phyloP scores from a whole-genome alignment of 2,888 invertebrate genomes.

The Ophion ventricosus region DNA sequence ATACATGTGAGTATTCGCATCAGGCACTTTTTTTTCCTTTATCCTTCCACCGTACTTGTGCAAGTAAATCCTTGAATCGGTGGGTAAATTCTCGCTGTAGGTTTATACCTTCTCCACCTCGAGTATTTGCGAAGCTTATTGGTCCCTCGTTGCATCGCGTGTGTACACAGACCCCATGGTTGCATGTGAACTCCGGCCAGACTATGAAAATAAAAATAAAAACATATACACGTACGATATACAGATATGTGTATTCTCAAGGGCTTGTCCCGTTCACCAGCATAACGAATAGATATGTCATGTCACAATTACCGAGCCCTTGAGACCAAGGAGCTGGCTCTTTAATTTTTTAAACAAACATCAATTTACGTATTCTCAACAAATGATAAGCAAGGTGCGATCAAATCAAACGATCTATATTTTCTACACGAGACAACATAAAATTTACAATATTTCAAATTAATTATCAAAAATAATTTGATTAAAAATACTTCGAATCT shows the following conservation, averaged over 20 bases:
- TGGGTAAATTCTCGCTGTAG: conserved; percentile 48
- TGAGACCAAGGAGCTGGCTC: conserved; percentile 3
- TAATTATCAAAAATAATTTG: neutral
- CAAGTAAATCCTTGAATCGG: conserved; percentile 59
- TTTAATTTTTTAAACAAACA: neutral
- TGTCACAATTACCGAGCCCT: conserved; percentile 18
- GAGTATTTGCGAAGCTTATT: conserved; percentile 11
- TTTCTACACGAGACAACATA: neutral
- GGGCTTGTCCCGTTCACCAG: conserved; percentile 44
- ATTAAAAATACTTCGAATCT: neutral
- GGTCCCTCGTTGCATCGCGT: conserved; percentile 30
- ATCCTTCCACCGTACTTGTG: conserved; percentile 42
- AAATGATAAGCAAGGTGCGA: neutral
- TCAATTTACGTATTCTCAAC: neutral
- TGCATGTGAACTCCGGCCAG: conserved; percentile 36
- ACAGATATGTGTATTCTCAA: conserved; percentile 30
- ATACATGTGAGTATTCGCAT: neutral
- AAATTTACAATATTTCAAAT: neutral
- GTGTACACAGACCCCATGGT: conserved; percentile 15
- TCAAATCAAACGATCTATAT: neutral
- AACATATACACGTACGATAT: neutral
- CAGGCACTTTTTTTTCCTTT: conserved; percentile 40
- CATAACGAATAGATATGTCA: conserved; percentile 27
- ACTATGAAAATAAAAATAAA: conserved; percentile 1
- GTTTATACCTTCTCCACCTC: conserved; percentile 39